Evolutionary conservation across 2,113 vertebrate genomes (phyloP).

Genomic region (Tylochromis polylepis): DNA sequence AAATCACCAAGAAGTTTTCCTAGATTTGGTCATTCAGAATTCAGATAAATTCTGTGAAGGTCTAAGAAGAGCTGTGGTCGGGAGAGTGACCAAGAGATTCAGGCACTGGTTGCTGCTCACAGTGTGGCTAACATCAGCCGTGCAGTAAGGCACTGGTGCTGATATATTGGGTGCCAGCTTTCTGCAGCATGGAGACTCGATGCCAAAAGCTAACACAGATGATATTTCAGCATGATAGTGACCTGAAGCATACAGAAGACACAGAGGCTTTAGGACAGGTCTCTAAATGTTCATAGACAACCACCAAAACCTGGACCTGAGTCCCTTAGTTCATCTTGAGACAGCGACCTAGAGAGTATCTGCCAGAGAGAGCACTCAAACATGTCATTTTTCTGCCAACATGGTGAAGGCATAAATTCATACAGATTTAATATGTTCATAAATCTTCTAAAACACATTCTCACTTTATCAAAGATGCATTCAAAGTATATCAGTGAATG

Average conservation of each 20-base stretch:
- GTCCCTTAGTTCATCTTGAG: neutral
- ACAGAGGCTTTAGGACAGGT: neutral
- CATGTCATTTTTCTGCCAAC: accelerated
- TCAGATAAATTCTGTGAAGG: neutral
- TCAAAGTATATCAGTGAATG: neutral
- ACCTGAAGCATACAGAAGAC: neutral
- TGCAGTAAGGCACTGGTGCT: neutral
- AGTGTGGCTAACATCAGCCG: neutral
- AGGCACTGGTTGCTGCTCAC: neutral
- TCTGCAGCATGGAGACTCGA: neutral
- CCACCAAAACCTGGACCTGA: neutral
- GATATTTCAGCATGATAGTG: neutral
- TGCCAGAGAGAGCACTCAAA: neutral
- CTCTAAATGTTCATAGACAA: neutral
- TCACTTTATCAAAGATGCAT: neutral
- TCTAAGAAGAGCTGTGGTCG: neutral
- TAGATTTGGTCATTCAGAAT: neutral
- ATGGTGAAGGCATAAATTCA: neutral
- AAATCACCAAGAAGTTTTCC: neutral
- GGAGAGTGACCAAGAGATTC: neutral
- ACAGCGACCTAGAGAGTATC: neutral
- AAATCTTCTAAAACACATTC: neutral
- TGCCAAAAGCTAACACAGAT: neutral
- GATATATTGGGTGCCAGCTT: neutral
- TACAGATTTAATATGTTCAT: neutral